These are phyloP conservation scores for Thumatha senex DNA, from an alignment of 2,888 invertebrate species.

Conservation along the genomic window DNA sequence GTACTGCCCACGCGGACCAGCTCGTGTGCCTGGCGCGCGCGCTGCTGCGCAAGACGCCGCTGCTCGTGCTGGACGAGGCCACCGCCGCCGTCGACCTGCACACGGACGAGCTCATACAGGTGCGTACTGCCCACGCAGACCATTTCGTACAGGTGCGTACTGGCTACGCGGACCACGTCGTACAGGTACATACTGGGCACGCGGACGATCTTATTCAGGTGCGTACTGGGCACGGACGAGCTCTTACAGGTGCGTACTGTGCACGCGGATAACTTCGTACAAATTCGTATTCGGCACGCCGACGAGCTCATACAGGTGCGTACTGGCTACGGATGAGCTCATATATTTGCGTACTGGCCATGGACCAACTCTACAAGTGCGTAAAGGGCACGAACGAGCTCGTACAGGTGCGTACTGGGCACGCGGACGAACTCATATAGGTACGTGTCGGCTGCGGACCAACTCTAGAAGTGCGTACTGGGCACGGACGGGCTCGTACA, in stretches of 20 bases:
- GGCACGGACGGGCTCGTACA: too few relatives aligned
- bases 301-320: slow-evolving; percentile 46
- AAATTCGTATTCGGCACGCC: slow-evolving; percentile 65
- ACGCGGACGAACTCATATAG: slow-evolving; percentile 95
- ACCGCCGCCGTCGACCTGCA: slow-evolving; percentile 96
- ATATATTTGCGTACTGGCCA: slow-evolving; percentile 61
- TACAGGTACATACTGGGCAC: slow-evolving; percentile 86
- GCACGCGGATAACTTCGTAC: slow-evolving; percentile 95
- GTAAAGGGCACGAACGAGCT: neutral
- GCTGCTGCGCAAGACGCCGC: slow-evolving; percentile 92
- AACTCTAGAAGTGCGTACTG: neutral
- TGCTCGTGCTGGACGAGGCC: slow-evolving; percentile 93
- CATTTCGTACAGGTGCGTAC: too few relatives aligned
- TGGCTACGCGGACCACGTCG: slow-evolving; percentile 91
- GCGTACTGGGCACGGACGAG: slow-evolving; percentile 91
- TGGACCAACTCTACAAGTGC: slow-evolving; percentile 92
- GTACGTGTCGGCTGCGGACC: slow-evolving; percentile 43
- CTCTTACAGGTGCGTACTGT: slow-evolving; percentile 89
- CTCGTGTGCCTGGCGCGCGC: slow-evolving; percentile 94
- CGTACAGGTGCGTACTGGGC: slow-evolving; percentile 45
- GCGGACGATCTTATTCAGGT: slow-evolving; percentile 94
- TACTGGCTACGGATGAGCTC: slow-evolving; percentile 87
- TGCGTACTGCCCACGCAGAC: slow-evolving; percentile 37
- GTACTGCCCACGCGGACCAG: too few relatives aligned
- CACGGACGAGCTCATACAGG: slow-evolving; percentile 94